Evolutionary conservation across 2,797 vertebrate genomes (phyloP).

Genomic region (Chaenodraco wilsoni): DNA sequence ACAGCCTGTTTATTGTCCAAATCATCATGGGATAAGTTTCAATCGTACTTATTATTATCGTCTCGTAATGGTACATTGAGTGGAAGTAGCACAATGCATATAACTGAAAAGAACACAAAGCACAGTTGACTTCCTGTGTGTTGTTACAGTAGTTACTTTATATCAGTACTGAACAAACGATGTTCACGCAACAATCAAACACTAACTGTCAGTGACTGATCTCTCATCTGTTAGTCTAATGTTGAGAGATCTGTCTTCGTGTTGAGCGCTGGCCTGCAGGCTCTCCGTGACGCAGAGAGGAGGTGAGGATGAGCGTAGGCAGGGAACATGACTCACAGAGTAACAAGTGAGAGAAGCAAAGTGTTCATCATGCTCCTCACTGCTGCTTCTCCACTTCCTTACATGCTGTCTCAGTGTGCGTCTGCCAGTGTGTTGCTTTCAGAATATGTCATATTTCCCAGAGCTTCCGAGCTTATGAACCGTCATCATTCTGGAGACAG

Average conservation of each 20-base stretch:
- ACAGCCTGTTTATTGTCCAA: too few species aligned
- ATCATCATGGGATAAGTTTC: too few species aligned
- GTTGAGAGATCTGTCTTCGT: not conserved
- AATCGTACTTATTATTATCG: too few species aligned
- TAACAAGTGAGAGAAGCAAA: slow-evolving; percentile 21
- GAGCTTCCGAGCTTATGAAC: not conserved
- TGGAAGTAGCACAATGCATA: not conserved
- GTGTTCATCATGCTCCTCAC: slow-evolving; percentile 15
- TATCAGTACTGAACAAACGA: not conserved
- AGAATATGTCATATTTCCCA: not conserved
- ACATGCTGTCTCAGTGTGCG: not conserved
- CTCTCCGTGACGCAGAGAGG: not conserved
- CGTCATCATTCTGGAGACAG: not conserved
- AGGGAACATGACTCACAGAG: slow-evolving; percentile 42
- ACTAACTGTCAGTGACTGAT: too few species aligned
- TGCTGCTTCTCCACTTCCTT: slow-evolving; percentile 16
- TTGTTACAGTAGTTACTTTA: not conserved
- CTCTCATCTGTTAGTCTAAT: too few species aligned
- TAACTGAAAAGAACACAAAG: not conserved
- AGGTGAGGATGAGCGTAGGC: slow-evolving; percentile 34
- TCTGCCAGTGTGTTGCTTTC: not conserved
- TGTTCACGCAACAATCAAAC: not conserved
- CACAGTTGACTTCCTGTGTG: not conserved
- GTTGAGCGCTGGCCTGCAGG: not conserved
- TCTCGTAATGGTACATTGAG: too few species aligned